Evolutionary conservation across 92 coral and sea anemone genomes (phyloP), one percentile per base, ranked within the genome.

Genomic region (Porites lobata): DNA sequence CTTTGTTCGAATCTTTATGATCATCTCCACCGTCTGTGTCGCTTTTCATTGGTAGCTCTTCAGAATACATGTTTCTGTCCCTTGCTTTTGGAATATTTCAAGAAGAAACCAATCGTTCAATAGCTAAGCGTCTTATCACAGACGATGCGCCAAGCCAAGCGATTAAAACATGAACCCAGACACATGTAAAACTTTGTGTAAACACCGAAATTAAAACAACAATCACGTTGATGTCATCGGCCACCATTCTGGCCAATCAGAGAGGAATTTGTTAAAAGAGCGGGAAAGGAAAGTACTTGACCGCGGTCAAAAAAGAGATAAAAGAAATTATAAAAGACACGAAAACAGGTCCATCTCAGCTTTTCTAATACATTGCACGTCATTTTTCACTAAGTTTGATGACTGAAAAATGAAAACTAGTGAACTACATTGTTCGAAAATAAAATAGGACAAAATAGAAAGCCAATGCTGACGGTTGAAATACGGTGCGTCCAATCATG

Each of bases 41-140:
- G 9, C 14, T 61, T 50, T 65, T 67, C 76, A 85, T 76, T 32
- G 67, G 76, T 65, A 85, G 14, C 29, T 77, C 58, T 54, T 85
- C 89, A 56, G 89, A 38, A 4, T 0, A 68, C 89, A 85, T 85
- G 2, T 51, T 54, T 19, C 52, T 24, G 9, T 9, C 21, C 14
- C 53, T 24, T 22, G 10, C 74, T 2, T 24, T 52, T 77, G 18
- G 20, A 15, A 47, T 65, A 6, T 18, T 57, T 61, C 26, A 6
- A 29, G 53, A 26, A 53, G 6, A 76, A 76, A 56, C 65, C 43
- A 8, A 62, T 38, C 47, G 66, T 56, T 56, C 1, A n/a, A 62
- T 20, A 15, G 66, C 6, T 20, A 62, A 62, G 66, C 13, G 66
- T n/a, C n/a, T 62, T 15, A 15, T n/a, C 19, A 15, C 6, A n/a